A percentile compares a stretch with the other conserved stretches of the same genome.
Evolutionary conservation across 1,140 invertebrate genomes (phyloP).

Genomic region (Chironomus striatipennis): DNA sequence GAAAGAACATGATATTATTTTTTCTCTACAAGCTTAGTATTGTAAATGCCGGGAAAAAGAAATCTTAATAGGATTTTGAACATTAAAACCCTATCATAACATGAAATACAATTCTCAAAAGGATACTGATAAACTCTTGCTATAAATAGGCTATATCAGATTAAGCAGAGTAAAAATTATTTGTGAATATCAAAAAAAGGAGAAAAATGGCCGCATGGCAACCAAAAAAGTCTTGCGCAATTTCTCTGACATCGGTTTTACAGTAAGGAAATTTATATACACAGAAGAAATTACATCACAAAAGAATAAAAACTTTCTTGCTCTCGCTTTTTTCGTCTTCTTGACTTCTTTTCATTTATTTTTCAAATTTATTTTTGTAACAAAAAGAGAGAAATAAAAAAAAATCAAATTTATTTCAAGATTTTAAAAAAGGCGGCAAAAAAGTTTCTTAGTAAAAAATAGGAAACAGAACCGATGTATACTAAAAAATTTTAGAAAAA

Average conservation of each 20-base stretch:
- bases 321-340: not conserved
- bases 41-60: too few species aligned
- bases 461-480: too few species aligned
- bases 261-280: not conserved
- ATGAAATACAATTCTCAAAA: not conserved
- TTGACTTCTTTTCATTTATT: not conserved
- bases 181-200: not conserved
- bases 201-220: constrained; percentile 6
- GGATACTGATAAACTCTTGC: not conserved
- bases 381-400: not conserved
- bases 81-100: too few species aligned
- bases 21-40: too few species aligned
- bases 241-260: not conserved
- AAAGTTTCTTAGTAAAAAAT: too few species aligned
- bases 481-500: too few species aligned
- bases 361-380: not conserved
- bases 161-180: not conserved
- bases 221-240: constrained; percentile 1
- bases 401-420: too few species aligned
- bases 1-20: too few species aligned
- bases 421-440: too few species aligned
- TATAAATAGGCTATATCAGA: constrained; percentile 1
- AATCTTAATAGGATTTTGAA: too few species aligned
- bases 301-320: not conserved
- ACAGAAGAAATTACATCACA: not conserved